phyloP scores from a whole-genome alignment of 1,140 invertebrate species.

The Ceratoteleas bidentatus region DNA sequence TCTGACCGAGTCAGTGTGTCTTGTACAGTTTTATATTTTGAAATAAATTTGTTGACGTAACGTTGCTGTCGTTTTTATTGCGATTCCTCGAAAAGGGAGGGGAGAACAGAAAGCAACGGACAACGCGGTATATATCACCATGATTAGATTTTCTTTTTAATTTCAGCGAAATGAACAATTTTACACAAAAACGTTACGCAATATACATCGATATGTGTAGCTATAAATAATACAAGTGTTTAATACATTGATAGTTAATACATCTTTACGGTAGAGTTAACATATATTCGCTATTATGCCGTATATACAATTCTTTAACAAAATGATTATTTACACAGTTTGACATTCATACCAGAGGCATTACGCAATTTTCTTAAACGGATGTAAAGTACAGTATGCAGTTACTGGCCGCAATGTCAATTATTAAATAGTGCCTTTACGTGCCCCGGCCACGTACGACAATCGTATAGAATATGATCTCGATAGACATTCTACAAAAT shows the following conservation, averaged over 20 bases:
- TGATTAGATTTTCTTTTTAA: constrained; percentile 60
- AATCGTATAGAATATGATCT: constrained; percentile 56
- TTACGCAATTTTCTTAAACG: constrained; percentile 74
- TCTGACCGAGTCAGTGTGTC: too few relatives aligned
- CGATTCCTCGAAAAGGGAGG: too few relatives aligned
- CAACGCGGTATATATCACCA: constrained; percentile 18
- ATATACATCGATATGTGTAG: constrained; percentile 79
- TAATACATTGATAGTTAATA: constrained; percentile 79
- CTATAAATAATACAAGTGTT: constrained; percentile 81
- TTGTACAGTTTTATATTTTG: too few relatives aligned
- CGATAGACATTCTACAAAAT: constrained; percentile 63
- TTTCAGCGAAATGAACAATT: constrained; percentile 69
- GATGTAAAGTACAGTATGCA: constrained; percentile 71
- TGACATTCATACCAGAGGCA: constrained; percentile 76
- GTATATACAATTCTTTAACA: constrained; percentile 78
- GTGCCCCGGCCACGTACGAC: constrained; percentile 58
- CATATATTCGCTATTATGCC: constrained; percentile 71
- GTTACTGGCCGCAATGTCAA: constrained; percentile 79
- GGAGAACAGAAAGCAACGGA: too few relatives aligned
- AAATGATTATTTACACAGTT: constrained; percentile 80
- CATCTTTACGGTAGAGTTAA: constrained; percentile 74
- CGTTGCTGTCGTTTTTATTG: too few relatives aligned
- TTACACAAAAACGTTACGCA: constrained; percentile 72
- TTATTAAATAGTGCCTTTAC: constrained; percentile 70
- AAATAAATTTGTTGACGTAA: too few relatives aligned